Conservation (phyloP, 2,113 vertebrate genomes). For the Salvelinus namaycush region DNA sequence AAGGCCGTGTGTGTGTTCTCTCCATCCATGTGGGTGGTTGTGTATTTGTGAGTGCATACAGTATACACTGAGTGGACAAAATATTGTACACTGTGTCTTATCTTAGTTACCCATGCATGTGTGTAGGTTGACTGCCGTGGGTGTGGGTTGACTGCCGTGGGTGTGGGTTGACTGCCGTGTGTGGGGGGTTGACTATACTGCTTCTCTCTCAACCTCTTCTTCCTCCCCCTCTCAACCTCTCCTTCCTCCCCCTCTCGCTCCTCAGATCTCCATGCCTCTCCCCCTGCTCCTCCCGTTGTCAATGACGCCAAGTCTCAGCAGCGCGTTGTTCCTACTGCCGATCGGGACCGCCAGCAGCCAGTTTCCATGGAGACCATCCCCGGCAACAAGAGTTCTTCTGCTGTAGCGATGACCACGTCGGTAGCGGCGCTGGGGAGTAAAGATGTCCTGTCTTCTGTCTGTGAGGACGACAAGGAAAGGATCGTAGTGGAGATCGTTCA, state of each 20-base stretch:
- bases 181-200: conserved; percentile 6
- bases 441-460: conserved; percentile 57
- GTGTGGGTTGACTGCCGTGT: conserved; percentile 2
- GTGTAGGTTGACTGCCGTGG: background rate
- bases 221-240: conserved; percentile 29
- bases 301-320: conserved; percentile 78
- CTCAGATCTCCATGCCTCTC: conserved; percentile 75
- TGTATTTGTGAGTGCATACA: too few species aligned
- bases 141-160: conserved; percentile 1
- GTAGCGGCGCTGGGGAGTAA: conserved; percentile 39
- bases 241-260: conserved; percentile 21
- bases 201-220: conserved; percentile 41
- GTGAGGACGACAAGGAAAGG: conserved; percentile 92
- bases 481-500: conserved; percentile 97
- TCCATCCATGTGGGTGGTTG: too few species aligned
- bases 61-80: background rate
- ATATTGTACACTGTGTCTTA: background rate
- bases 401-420: conserved; percentile 27
- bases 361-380: conserved; percentile 69
- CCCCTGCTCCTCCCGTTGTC: conserved; percentile 29
- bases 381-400: conserved; percentile 50
- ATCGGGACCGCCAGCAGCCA: conserved; percentile 42
- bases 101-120: background rate
- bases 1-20: too few species aligned
- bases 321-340: conserved; percentile 18